A percentile compares a stretch with the other conserved stretches of the same genome.
phyloP scores from a whole-genome alignment of 2,113 vertebrate species.

The Peromyscus polionotus region DNA sequence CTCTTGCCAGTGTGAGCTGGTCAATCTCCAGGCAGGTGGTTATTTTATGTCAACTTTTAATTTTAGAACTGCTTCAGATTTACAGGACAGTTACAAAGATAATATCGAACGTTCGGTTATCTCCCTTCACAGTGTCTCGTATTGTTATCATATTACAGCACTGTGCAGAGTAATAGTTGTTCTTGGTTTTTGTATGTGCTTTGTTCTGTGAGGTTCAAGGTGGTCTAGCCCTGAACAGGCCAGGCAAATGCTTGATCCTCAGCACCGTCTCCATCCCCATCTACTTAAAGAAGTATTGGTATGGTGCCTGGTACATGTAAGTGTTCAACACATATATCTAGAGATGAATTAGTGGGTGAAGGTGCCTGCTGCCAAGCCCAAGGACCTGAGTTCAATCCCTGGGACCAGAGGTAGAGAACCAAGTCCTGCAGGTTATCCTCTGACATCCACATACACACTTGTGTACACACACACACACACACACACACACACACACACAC shows the following conservation, averaged over 20 bases:
- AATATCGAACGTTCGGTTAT: not conserved
- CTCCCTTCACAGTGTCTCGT: not conserved
- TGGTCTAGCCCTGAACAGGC: not conserved
- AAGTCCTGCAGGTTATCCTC: not conserved
- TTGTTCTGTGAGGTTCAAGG: not conserved
- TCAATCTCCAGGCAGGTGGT: not conserved
- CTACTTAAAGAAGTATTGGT: not conserved
- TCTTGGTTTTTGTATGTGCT: not conserved
- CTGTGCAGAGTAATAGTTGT: not conserved
- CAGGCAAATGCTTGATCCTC: not conserved
- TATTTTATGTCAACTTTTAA: conserved; percentile 41
- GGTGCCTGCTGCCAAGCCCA: not conserved
- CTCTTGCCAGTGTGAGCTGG: not conserved
- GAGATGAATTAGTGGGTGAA: not conserved
- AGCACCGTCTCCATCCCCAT: not conserved
- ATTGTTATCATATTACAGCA: not conserved
- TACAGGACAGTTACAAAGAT: not conserved
- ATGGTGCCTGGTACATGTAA: not conserved
- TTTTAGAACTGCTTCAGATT: conserved; percentile 1
- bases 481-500: not conserved
- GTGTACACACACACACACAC: accelerated
- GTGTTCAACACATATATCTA: not conserved
- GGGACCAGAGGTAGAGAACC: not conserved
- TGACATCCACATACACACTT: not conserved
- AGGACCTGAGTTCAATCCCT: not conserved